These are phyloP conservation scores for Fragum sueziense DNA, from an alignment of 2,888 invertebrate species.

Conservation along the genomic window DNA sequence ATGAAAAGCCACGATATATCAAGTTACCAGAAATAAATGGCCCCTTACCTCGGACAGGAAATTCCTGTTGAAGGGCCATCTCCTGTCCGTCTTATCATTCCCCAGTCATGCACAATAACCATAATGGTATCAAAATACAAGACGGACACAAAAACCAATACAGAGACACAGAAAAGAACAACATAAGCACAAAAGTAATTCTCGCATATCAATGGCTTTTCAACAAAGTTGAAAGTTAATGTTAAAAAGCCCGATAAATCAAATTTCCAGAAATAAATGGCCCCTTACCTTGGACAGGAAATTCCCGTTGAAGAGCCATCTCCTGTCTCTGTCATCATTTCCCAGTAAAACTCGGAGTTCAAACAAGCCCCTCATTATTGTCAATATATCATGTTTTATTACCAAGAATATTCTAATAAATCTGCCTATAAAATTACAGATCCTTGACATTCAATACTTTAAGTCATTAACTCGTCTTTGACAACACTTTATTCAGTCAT, in stretches of 20 bases:
- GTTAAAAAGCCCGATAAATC: not conserved
- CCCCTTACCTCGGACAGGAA: too few relatives aligned
- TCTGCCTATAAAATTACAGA: not conserved
- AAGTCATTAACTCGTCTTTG: not conserved
- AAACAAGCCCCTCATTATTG: not conserved
- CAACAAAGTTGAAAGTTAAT: too few relatives aligned
- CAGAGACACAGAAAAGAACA: too few relatives aligned
- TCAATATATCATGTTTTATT: conserved; percentile 3
- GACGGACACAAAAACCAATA: too few relatives aligned
- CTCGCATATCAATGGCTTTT: too few relatives aligned
- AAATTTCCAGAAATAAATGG: not conserved
- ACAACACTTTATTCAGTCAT: not conserved
- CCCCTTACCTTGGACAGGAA: not conserved
- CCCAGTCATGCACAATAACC: too few relatives aligned
- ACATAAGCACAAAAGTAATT: too few relatives aligned
- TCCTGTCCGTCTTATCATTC: too few relatives aligned
- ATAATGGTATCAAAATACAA: too few relatives aligned
- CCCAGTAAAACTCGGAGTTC: not conserved
- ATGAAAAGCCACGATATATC: not conserved
- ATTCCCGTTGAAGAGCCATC: not conserved
- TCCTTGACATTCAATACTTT: not conserved
- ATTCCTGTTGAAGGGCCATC: too few relatives aligned
- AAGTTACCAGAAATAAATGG: not conserved
- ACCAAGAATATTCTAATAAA: conserved; percentile 10
- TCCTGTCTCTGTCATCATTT: not conserved